Evolutionary conservation across 1,140 invertebrate species (phyloP), one percentile per base, ranked within the genome.

Genomic region (Uloborus diversus): DNA sequence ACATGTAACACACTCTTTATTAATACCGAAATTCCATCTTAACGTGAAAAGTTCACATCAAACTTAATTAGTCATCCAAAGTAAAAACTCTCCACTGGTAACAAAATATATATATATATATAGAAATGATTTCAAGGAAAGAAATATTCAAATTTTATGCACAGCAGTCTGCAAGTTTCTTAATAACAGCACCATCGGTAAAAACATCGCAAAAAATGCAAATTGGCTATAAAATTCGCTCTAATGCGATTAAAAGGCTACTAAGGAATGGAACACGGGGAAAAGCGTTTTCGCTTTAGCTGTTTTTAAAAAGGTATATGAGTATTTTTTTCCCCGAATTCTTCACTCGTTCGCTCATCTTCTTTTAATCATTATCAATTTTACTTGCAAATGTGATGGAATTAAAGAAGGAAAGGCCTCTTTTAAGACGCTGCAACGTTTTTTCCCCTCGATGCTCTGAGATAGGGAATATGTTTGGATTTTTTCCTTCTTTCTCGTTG

Each of bases 191-290:
- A 27, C 33, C 61, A 47, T 35, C 32, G 30, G 37, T 37, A 25
- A 35, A 25, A 35, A 64, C 61, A 3, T 64, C 61, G 33, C 28
- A 30, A 37, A 37, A 64, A 37, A 64, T 64, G 61, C 61, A 64
- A 64, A 64, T 64, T 23, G 30, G 33, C 35, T 64, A 64, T 64
- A 64, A 64, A 30, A 64, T 64, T 64, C 61, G 61, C 61, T 23
- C 35, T 64, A 64, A 64, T 64, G 61, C 33, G 61, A 64, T 64
- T 64, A 64, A 64, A 64, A 64, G 61, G 61, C 42, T 64, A 47
- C 61, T 64, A 37, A 64, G 33, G 13, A 64, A 30, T 4, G 61
- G 32, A 64, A 64, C 32, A 64, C 42, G 4, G 20, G 32, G n/a
- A 25, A 27, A 64, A 35, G 61, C 61, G 61, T 64, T 35, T 42